Base-by-base conservation (phyloP, 2,113 vertebrate genomes). In the Marcusenius ussheri region DNA sequence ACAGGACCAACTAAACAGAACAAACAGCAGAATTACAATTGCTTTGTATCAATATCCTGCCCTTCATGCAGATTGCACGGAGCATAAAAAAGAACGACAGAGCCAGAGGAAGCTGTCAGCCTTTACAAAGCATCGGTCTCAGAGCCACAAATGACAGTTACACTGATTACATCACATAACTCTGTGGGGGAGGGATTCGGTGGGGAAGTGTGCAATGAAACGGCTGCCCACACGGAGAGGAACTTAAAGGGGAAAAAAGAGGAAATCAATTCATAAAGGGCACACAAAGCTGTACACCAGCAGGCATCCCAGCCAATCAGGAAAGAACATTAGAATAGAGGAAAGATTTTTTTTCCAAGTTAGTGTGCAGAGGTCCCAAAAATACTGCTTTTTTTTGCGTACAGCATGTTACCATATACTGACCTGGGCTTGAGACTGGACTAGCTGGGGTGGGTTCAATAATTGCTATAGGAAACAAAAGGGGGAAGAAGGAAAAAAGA, bases 391-490 rank as follows among this genome's bases (percentile, higher is more conserved):
- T 27, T 51, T 27, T 42, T 35, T 94, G 95, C 94, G 94, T 95
- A 95, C 95, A 95, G 96, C 96, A 96, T 95, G 95, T 96, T 97
- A 94, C 95, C 95, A 95, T 96, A 99, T 99, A 99, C 98, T 99
- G 98, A 99, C 98, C 98, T 99, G 98, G 98, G 96, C 97, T 98
- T 94, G 98, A 97, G 95, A 98, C 98, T 97, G 97, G 95, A 96
- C 97, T 99, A 99, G 98, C 97, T 96, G 97, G 97, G 96, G 98
- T 96, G 96, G 98, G 96, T 95, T 99, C 98, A 98, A 98, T 97
- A 97, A 98, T 97, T 96, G 98, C 98, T 99, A 99, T 96, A 98
- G 97, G 97, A 95, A 96, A 96, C 96, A 96, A 97, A 96, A 95
- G 93, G 94, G 94, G 87, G 93, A 94, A 93, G 94, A 93, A 94